Evolutionary conservation across 2,888 invertebrate species (phyloP).

Genomic region (Incurvaria masculella): DNA sequence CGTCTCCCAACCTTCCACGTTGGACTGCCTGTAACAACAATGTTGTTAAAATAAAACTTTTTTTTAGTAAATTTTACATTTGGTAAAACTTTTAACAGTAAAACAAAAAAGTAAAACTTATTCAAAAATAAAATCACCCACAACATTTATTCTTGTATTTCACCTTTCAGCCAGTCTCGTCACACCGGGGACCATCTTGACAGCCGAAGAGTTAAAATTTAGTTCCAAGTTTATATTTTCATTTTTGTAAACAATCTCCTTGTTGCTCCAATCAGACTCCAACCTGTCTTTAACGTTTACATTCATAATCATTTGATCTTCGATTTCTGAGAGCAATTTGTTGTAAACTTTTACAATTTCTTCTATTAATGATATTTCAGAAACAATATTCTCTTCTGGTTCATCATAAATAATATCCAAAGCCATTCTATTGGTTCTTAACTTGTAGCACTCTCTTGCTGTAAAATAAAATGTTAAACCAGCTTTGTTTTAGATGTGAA

Average conservation of each 20-base stretch:
- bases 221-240: constrained; percentile 70
- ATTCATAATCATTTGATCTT: constrained; percentile 67
- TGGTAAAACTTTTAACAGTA: no score
- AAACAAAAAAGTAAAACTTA: no score
- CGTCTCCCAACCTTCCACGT: constrained; percentile 80
- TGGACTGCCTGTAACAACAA: constrained; percentile 62
- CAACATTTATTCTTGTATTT: constrained; percentile 19
- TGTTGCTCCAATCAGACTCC: constrained; percentile 90
- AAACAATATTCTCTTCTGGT: constrained; percentile 71
- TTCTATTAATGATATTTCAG: constrained; percentile 67
- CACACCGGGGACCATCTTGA: constrained; percentile 77
- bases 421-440: constrained; percentile 65
- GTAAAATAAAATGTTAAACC: constrained; percentile 3
- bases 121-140: neutral
- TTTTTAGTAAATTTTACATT: no score
- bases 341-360: constrained; percentile 63
- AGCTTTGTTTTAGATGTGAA: no score
- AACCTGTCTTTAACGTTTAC: constrained; percentile 73
- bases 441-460: constrained; percentile 67
- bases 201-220: constrained; percentile 63
- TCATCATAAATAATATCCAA: constrained; percentile 71
- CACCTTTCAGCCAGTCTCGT: constrained; percentile 75
- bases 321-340: constrained; percentile 64
- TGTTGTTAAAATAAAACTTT: no score
- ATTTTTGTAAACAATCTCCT: constrained; percentile 73